A percentile compares a stretch with the other conserved stretches of the same genome.
phyloP scores from a whole-genome alignment of 37 sponge, comb jelly and placozoan genomes.

The Agelas oroides region DNA sequence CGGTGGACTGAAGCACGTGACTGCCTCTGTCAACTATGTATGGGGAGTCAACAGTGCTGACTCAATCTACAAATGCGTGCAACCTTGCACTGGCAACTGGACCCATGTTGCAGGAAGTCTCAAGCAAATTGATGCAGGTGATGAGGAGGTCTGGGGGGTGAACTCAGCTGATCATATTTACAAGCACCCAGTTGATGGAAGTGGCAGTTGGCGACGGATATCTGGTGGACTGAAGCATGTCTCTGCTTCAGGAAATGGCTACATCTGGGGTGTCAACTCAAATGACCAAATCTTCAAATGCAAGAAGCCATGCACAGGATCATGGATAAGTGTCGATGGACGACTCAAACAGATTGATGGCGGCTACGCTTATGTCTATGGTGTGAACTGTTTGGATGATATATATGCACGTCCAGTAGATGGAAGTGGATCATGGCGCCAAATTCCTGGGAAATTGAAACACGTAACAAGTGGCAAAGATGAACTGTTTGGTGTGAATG shows the following conservation, averaged over 20 bases:
- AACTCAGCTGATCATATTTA: conserved; percentile 1
- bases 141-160: conserved; percentile 70
- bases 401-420: conserved; percentile 53
- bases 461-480: conserved; percentile 64
- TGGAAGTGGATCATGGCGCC: conserved; percentile 58
- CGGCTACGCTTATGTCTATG: conserved; percentile 51
- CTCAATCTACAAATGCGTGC: conserved; percentile 18
- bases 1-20: conserved; percentile 42
- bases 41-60: conserved; percentile 39
- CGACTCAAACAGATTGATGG: conserved; percentile 58
- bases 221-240: conserved; percentile 59
- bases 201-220: conserved; percentile 49
- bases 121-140: conserved; percentile 60
- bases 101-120: conserved; percentile 21
- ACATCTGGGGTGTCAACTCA: conserved; percentile 68
- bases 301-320: conserved; percentile 69
- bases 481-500: conserved; percentile 59
- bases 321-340: conserved; percentile 41
- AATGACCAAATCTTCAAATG: conserved; percentile 65
- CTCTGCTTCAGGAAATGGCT: conserved; percentile 81
- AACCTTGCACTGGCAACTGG: conserved; percentile 27
- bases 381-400: conserved; percentile 31
- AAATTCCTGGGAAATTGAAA: conserved; percentile 32
- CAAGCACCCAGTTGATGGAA: conserved; percentile 61
- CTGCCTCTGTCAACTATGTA: conserved; percentile 48